Base-by-base conservation (phyloP, 2,797 vertebrate species). In the Cuniculus paca region DNA sequence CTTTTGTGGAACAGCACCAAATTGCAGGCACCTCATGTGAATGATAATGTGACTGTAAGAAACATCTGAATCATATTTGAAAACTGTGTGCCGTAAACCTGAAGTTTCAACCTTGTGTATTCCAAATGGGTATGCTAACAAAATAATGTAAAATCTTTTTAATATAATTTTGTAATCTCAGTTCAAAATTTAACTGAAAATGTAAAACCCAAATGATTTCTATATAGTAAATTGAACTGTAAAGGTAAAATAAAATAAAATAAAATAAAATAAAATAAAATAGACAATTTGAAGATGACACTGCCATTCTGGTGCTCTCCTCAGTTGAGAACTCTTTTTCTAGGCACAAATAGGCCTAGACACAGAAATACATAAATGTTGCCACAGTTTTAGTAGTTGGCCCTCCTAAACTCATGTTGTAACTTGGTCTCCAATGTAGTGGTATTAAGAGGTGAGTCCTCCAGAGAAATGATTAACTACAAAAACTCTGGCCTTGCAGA, bases 21-120 rank as follows among this genome's bases (percentile, higher is more conserved):
- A 28, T 77, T 93, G 70, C 39, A 97, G 87, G 92, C 54, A 54
- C 45, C 70, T 95, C 96, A 92, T 94, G 24, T 85, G 94, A 97
- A 90, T 85, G 82, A 95, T 94, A 91, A 6, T 58, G 86, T 98
- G 96, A 98, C 94, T 97, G 94, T 88, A 97, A 96, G 95, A 97
- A 97, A 95, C 96, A 95, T 45, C 97, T 5, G 97, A 97, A 7
- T 95, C 98, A 98, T 98, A 97, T 97, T 97, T 98, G 80, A 97
- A 96, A 97, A 93, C 68, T 97, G 97, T 98, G 96, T 97, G 97
- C 97, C 92, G 95, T 98, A 98, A 97, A 97, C 92, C 82, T 97
- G 94, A 96, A 96, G 95, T 97, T 97, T 97, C 98, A 98, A 98
- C 90, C 90, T 80, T 91, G 94, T 97, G 97, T 98, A 97, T 98